Conservation (phyloP, 2,888 invertebrate genomes). For the Mythimna pallens region DNA sequence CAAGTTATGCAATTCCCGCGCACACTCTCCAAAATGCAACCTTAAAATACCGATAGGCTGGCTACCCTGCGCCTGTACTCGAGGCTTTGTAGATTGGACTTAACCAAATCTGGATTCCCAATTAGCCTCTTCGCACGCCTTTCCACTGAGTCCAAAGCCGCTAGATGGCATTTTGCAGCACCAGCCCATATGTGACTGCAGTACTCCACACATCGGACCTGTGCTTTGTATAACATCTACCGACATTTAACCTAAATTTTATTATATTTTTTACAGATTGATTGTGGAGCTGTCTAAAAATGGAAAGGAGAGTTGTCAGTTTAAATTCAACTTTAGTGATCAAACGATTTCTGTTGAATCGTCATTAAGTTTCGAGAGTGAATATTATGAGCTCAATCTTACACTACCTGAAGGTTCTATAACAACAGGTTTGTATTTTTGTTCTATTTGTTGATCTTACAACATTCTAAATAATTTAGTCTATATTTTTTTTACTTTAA, state of each 20-base stretch:
- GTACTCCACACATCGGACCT: too few species aligned
- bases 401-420: background rate
- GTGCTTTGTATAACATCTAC: too few species aligned
- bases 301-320: slow-evolving; percentile 46
- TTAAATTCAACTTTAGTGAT: slow-evolving; percentile 37
- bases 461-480: background rate
- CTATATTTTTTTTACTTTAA: background rate
- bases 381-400: slow-evolving; percentile 14
- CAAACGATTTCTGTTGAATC: background rate
- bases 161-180: too few species aligned
- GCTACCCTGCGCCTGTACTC: too few species aligned
- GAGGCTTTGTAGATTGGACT: too few species aligned
- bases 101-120: too few species aligned
- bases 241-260: background rate
- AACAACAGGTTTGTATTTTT: slow-evolving; percentile 16
- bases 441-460: background rate
- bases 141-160: too few species aligned
- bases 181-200: too few species aligned
- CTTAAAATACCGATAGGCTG: too few species aligned
- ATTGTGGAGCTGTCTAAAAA: slow-evolving; percentile 44
- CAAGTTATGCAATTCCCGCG: too few species aligned
- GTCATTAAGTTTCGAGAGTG: background rate
- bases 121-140: too few species aligned
- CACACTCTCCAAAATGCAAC: too few species aligned
- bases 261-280: slow-evolving; percentile 54